These are phyloP conservation scores for Celastrina argiolus DNA, from an alignment of 2,888 invertebrate genomes.

Conservation along the genomic window DNA sequence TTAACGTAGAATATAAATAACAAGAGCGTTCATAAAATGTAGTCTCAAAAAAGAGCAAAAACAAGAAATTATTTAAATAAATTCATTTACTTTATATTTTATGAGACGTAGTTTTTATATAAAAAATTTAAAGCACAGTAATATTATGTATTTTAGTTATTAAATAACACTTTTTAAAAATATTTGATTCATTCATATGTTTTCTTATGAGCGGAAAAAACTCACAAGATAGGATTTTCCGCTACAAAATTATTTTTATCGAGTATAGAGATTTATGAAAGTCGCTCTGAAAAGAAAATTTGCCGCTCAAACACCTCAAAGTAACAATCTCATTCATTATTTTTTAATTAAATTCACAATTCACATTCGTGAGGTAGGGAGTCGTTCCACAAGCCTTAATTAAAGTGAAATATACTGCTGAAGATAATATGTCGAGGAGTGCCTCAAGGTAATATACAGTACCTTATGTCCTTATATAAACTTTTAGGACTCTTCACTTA, in stretches of 20 bases:
- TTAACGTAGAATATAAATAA: too few species aligned
- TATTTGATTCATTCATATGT: too few species aligned
- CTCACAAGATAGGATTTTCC: background rate
- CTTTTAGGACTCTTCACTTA: background rate
- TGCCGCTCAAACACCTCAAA: conserved; percentile 23
- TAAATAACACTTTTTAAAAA: too few species aligned
- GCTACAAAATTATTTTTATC: background rate
- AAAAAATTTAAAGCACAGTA: too few species aligned
- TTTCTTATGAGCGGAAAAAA: too few species aligned
- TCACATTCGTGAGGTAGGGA: conserved; percentile 31
- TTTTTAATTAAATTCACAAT: conserved; percentile 44
- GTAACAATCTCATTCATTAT: conserved; percentile 36
- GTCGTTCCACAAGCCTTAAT: conserved; percentile 33
- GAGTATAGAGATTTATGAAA: background rate
- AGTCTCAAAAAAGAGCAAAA: too few species aligned
- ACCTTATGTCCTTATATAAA: background rate
- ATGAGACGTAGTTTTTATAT: too few species aligned
- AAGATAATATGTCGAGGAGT: conserved; percentile 17
- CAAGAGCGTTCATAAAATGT: too few species aligned
- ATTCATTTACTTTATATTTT: too few species aligned
- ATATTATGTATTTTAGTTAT: too few species aligned
- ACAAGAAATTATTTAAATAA: too few species aligned
- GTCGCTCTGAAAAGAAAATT: background rate
- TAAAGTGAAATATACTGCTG: conserved; percentile 36
- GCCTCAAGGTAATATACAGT: conserved; percentile 28